Percentiles rank a stretch among this genome's conserved stretches.
Evolutionary conservation across 2,888 invertebrate species (phyloP).

Genomic region (Chaitophorus viminalis): DNA sequence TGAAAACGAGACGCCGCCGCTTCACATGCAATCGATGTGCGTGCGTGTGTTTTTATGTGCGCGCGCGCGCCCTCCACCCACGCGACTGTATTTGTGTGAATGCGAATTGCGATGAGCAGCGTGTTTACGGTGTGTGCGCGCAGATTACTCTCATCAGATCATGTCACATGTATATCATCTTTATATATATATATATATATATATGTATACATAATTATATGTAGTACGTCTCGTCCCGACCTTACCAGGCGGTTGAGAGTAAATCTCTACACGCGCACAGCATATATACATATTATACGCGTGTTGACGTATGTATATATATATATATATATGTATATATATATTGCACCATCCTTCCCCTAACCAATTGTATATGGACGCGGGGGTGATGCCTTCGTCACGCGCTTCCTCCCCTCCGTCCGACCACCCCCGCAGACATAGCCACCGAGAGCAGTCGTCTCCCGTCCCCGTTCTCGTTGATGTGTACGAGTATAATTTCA

Average conservation of each 20-base stretch:
- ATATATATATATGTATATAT: too few species aligned
- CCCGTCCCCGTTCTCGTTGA: neutral
- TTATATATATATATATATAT: neutral
- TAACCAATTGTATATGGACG: neutral
- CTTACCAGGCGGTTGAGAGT: neutral
- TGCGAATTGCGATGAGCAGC: neutral
- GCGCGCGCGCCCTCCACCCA: neutral
- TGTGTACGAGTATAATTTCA: too few species aligned
- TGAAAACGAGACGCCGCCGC: constrained; percentile 7
- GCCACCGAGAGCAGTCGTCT: neutral
- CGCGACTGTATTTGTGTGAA: neutral
- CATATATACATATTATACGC: neutral
- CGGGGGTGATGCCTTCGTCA: neutral
- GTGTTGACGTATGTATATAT: neutral
- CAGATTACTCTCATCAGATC: neutral
- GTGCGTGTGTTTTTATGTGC: neutral
- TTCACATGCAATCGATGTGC: constrained; percentile 1
- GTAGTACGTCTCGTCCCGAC: neutral
- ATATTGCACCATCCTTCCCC: neutral
- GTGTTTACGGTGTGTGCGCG: constrained; percentile 1
- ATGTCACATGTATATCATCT: neutral
- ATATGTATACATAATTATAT: neutral
- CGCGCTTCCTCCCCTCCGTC: neutral
- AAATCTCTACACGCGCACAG: neutral
- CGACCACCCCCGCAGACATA: neutral